Percentiles rank a stretch among this genome's conserved stretches.
Conservation (phyloP, 2,888 invertebrate genomes). For the Stratiomys singularior region DNA sequence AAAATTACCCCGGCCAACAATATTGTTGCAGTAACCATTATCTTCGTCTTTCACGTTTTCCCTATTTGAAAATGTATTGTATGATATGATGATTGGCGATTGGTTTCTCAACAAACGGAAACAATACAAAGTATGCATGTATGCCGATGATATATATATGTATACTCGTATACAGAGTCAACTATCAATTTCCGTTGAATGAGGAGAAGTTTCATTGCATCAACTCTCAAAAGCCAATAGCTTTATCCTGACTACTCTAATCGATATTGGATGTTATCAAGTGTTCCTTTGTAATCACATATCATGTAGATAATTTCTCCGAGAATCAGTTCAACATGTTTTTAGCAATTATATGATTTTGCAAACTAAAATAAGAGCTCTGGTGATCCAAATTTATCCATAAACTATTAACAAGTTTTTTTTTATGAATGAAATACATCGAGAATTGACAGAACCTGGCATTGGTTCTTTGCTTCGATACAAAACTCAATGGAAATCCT, state of each 20-base stretch:
- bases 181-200: not conserved
- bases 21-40: constrained; percentile 10
- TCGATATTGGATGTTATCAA: not conserved
- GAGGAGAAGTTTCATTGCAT: not conserved
- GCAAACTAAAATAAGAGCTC: too few relatives aligned
- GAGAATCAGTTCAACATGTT: too few relatives aligned
- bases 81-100: constrained; percentile 23
- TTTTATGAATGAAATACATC: too few relatives aligned
- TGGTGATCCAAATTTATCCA: too few relatives aligned
- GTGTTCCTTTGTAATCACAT: too few relatives aligned
- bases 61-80: constrained; percentile 29
- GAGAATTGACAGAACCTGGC: too few relatives aligned
- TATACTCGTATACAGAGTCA: not conserved
- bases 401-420: too few relatives aligned
- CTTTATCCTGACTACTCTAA: not conserved
- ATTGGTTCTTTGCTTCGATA: too few relatives aligned
- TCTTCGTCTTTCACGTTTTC: constrained; percentile 27
- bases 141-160: not conserved
- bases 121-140: not conserved
- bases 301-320: too few relatives aligned
- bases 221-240: not conserved
- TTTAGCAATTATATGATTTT: too few relatives aligned
- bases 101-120: constrained; percentile 1
- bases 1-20: constrained; percentile 27
- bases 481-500: too few relatives aligned